phyloP scores from a whole-genome alignment of 1,140 invertebrate species.

The Atopsyche davidsoni region DNA sequence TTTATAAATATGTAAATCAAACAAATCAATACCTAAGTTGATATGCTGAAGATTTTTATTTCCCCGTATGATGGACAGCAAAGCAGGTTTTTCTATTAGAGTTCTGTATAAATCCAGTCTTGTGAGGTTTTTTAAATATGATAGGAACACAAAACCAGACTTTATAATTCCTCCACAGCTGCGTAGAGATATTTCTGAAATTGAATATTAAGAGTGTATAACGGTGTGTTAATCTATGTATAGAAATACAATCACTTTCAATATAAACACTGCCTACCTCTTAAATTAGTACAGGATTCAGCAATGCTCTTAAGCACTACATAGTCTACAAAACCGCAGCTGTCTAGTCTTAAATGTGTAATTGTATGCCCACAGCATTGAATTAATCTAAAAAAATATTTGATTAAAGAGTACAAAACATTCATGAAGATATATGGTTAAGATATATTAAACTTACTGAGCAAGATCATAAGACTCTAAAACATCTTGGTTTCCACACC shows the following conservation, averaged over 20 bases:
- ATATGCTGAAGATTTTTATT: constrained; percentile 66
- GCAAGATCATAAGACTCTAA: constrained; percentile 53
- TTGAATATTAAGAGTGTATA: too few relatives aligned
- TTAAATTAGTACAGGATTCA: constrained; percentile 58
- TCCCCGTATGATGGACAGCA: constrained; percentile 58
- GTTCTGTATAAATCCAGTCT: constrained; percentile 74
- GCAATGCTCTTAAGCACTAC: constrained; percentile 56
- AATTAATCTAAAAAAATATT: constrained; percentile 60
- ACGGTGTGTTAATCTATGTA: constrained; percentile 13
- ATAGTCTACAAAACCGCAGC: constrained; percentile 68
- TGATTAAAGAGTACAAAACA: constrained; percentile 16
- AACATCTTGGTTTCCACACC: constrained; percentile 73
- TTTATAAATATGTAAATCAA: constrained; percentile 1
- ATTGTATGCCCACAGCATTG: constrained; percentile 57
- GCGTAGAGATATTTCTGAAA: constrained; percentile 60
- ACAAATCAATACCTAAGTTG: constrained; percentile 53
- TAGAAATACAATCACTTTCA: constrained; percentile 17
- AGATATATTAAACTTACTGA: constrained; percentile 43
- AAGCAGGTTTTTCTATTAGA: constrained; percentile 54
- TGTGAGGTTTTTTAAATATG: constrained; percentile 58
- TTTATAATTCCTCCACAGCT: constrained; percentile 45
- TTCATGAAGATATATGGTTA: constrained; percentile 4
- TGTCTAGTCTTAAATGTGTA: constrained; percentile 66
- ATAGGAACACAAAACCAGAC: constrained; percentile 56
- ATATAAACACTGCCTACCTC: too few relatives aligned